Evolutionary conservation across 2,888 invertebrate genomes (phyloP).

Genomic region (Ecliptopera silaceata): DNA sequence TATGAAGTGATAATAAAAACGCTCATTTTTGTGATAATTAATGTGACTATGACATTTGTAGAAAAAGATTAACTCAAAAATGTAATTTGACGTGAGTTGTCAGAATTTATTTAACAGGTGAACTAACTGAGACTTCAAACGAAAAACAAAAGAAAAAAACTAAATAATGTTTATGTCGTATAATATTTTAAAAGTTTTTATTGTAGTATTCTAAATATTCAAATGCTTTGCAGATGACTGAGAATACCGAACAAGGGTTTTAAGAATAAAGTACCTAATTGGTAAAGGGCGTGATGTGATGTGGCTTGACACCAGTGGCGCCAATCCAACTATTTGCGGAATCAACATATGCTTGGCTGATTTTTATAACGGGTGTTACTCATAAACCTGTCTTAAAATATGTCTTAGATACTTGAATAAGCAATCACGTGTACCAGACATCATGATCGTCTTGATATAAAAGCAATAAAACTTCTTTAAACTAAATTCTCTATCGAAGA

Average conservation of each 20-base stretch:
- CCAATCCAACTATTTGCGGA: constrained; percentile 46
- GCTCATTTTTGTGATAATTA: constrained; percentile 34
- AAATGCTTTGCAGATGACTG: background rate
- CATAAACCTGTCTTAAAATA: constrained; percentile 7
- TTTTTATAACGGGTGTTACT: constrained; percentile 26
- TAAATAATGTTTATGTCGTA: no score
- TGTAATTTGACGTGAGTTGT: constrained; percentile 22
- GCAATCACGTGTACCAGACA: no score
- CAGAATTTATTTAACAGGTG: constrained; percentile 26
- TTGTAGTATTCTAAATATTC: background rate
- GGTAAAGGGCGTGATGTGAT: constrained; percentile 1
- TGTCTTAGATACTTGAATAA: background rate
- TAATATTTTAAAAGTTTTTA: no score
- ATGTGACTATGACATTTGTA: constrained; percentile 29
- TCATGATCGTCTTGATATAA: no score
- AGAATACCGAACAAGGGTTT: constrained; percentile 31
- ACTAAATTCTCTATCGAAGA: no score
- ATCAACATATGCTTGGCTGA: constrained; percentile 30
- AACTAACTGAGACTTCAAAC: constrained; percentile 22
- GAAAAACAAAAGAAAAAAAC: constrained; percentile 25
- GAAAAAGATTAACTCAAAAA: constrained; percentile 16
- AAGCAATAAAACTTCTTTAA: no score
- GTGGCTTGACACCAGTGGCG: constrained; percentile 35
- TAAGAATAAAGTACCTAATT: background rate
- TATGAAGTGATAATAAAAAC: constrained; percentile 32